phyloP scores from a whole-genome alignment of 2,797 vertebrate genomes.

The Eurystomus glaucurus region DNA sequence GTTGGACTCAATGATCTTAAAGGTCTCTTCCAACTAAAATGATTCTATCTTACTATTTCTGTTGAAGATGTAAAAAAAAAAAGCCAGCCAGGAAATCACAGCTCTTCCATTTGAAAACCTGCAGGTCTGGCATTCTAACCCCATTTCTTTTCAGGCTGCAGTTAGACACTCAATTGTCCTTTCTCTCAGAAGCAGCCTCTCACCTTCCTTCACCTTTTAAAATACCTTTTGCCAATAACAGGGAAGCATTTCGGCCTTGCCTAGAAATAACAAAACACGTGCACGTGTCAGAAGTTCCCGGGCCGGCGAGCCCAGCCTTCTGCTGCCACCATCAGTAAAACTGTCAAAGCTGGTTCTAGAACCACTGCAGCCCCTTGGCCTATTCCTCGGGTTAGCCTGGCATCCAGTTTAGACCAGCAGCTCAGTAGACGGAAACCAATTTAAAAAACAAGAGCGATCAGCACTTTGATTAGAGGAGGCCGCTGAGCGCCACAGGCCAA shows the following conservation, averaged over 20 bases:
- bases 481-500: rapidly evolving
- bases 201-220: neutral
- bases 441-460: neutral
- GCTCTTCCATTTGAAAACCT: neutral
- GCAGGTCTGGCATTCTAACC: neutral
- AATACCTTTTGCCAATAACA: neutral
- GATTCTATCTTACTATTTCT: neutral
- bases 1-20: neutral
- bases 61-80: neutral
- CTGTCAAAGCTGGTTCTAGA: too few species aligned
- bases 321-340: neutral
- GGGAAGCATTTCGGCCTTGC: rapidly evolving
- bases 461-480: neutral
- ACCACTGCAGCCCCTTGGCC: neutral
- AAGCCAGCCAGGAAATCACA: neutral
- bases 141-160: neutral
- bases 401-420: neutral
- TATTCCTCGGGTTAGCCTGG: neutral
- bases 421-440: neutral
- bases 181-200: neutral
- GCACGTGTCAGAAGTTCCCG: rapidly evolving
- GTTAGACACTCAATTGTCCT: too few species aligned
- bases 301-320: neutral
- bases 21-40: neutral
- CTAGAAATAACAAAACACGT: neutral